These are phyloP conservation scores for Lamproptera curius DNA, from an alignment of 2,888 invertebrate genomes.

Conservation along the genomic window DNA sequence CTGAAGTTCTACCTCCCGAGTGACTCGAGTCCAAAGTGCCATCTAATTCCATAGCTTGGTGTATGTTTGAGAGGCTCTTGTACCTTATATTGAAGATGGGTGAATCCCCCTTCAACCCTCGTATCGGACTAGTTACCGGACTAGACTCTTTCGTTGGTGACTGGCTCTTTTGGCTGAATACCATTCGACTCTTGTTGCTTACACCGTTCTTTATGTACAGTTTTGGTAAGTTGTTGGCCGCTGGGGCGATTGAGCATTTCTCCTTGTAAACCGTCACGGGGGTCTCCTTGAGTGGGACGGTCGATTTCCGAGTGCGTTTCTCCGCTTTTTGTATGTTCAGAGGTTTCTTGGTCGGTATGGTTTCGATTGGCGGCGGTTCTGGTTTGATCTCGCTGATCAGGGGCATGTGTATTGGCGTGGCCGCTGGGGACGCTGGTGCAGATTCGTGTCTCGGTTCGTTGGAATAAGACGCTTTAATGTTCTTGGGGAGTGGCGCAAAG, in stretches of 20 bases:
- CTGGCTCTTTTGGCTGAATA: constrained; percentile 83
- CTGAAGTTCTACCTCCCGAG: constrained; percentile 91
- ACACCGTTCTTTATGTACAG: constrained; percentile 87
- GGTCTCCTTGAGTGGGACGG: constrained; percentile 77
- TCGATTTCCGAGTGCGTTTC: constrained; percentile 85
- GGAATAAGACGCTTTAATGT: constrained; percentile 82
- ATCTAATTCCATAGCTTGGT: constrained; percentile 85
- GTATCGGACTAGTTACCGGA: constrained; percentile 73
- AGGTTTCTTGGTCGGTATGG: constrained; percentile 90
- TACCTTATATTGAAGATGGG: constrained; percentile 87
- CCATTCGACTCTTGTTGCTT: constrained; percentile 81
- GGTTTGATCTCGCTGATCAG: constrained; percentile 82
- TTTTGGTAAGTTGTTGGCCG: constrained; percentile 80
- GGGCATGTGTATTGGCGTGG: constrained; percentile 75
- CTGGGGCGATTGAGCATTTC: constrained; percentile 76
- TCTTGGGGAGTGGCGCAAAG: constrained; percentile 93
- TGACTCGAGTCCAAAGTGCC: constrained; percentile 94
- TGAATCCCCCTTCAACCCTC: constrained; percentile 82
- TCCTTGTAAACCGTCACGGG: constrained; percentile 76
- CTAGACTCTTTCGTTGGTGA: constrained; percentile 85
- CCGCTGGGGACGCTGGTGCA: constrained; percentile 76
- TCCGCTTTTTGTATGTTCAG: constrained; percentile 79
- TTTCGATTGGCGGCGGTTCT: constrained; percentile 94
- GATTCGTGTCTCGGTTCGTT: constrained; percentile 74
- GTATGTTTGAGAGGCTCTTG: constrained; percentile 84